Conservation (phyloP, 2,888 invertebrate species). For the Zonitis immaculata region DNA sequence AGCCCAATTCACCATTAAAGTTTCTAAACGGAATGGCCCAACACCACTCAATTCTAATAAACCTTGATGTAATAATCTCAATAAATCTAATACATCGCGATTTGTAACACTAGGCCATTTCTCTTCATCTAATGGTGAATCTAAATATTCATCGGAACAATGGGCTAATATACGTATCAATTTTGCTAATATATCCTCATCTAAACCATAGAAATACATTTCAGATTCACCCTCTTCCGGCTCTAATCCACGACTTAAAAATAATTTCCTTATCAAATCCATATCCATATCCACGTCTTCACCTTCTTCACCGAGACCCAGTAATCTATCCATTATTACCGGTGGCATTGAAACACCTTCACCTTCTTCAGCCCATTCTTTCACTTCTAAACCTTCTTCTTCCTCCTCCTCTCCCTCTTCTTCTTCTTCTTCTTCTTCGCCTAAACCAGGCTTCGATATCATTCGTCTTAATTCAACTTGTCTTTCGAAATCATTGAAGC, state of each 20-base stretch:
- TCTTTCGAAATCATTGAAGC: conserved; percentile 41
- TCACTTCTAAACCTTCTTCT: conserved; percentile 10
- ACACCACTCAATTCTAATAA: conserved; percentile 1
- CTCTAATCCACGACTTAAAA: too few species aligned
- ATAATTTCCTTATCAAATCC: too few species aligned
- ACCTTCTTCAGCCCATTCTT: conserved; percentile 12
- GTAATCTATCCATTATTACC: conserved; percentile 6
- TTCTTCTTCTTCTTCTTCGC: conserved; percentile 31
- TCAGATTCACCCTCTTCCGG: too few species aligned
- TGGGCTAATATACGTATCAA: conserved; percentile 32
- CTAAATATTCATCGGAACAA: conserved; percentile 30
- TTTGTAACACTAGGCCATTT: conserved; percentile 30
- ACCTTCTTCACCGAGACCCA: conserved; percentile 11
- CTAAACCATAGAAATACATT: conserved; percentile 11
- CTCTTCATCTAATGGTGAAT: conserved; percentile 20
- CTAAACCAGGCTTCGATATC: too few species aligned
- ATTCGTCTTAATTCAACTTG: too few species aligned
- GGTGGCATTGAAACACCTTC: too few species aligned
- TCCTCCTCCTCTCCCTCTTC: conserved; percentile 19
- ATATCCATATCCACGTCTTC: conserved; percentile 9
- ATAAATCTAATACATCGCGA: conserved; percentile 28
- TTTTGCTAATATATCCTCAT: conserved; percentile 23
- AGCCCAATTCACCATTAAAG: conserved; percentile 36
- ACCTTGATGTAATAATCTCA: conserved; percentile 25
- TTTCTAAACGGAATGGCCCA: conserved; percentile 23